phyloP scores from a whole-genome alignment of 2,888 invertebrate genomes.

The Agrotis exclamationis region DNA sequence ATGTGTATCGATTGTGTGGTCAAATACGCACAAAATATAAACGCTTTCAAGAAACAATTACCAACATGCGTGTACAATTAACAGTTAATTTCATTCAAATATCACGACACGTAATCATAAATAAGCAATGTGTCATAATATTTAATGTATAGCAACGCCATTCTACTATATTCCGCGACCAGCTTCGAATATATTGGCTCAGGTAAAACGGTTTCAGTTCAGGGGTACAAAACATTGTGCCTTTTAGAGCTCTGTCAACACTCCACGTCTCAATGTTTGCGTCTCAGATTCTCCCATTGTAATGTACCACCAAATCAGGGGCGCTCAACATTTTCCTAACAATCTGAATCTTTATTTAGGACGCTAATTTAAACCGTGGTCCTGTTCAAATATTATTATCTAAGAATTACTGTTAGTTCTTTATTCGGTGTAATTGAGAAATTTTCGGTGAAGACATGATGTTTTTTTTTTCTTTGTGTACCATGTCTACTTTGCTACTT shows the following conservation, averaged over 20 bases:
- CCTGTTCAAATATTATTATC: constrained; percentile 64
- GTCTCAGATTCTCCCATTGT: constrained; percentile 64
- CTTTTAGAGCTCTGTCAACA: constrained; percentile 79
- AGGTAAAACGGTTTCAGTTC: constrained; percentile 77
- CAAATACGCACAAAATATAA: no score
- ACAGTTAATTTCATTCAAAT: not conserved
- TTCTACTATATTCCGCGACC: constrained; percentile 2
- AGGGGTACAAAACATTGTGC: constrained; percentile 75
- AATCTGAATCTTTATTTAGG: constrained; percentile 70
- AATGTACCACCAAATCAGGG: constrained; percentile 61
- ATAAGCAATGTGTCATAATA: constrained; percentile 19
- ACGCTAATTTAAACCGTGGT: constrained; percentile 61
- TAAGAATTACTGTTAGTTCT: constrained; percentile 46
- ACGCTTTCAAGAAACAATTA: no score
- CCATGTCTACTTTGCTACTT: not conserved
- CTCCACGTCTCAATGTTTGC: constrained; percentile 62
- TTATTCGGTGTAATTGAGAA: constrained; percentile 54
- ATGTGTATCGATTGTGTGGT: no score
- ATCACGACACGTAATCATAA: not conserved
- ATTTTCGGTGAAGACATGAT: constrained; percentile 28
- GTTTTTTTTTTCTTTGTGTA: not conserved
- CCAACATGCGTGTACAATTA: not conserved
- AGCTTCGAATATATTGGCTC: constrained; percentile 74
- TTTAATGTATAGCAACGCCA: constrained; percentile 17
- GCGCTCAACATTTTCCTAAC: constrained; percentile 70